Evolutionary conservation across 2,797 vertebrate genomes (phyloP), one percentile per base, ranked within the genome.

Genomic region (Hozukius guyotensis): DNA sequence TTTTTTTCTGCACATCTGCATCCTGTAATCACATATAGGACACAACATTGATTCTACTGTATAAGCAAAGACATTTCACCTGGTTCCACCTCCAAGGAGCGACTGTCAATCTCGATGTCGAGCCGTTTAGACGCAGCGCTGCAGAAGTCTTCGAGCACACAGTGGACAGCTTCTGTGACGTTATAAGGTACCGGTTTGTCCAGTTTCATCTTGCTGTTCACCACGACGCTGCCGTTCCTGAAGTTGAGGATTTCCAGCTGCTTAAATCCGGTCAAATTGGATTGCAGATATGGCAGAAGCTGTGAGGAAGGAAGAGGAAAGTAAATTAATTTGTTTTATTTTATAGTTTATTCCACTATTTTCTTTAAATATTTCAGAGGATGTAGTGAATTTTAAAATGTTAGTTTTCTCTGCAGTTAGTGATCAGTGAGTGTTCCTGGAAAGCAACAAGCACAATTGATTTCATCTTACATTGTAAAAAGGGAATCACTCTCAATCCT

Each of bases 241-340:
- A 99, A 99, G 95, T 96, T 99, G 22, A 99, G 96, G 75, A 99
- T 97, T 93, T 99, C 97, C 80, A 99, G 92, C 65, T 98, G 95
- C 87, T 97, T 99, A 88, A 99, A 99, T 80, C 97, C 98, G 1
- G 97, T 99, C 31, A 99, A 94, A 89, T 98, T 99, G 84, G 98
- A 97, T 67, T 94, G 96, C 4, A 99, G 96, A 87, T 98, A 99
- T 0, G 97, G 97, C 59, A 99, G 95, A 72, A 99, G 96, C 98
- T 99, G 96, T 34, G 87, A 92, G 87, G 68, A 46, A 72, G 63
- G 59, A 77, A 29, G 32, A 24, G 49, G 25, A 63, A 59, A 85
- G 11, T 4, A 53, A 38, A 66, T 87, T 16, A 24, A 24, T 31
- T 4, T 60, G 61, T 71, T 38, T 13, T 59, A 13, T 80, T 66